A percentile compares a stretch with the other conserved stretches of the same genome.
Conservation (phyloP, 2,888 invertebrate genomes). For the Heterodera filipjevi region DNA sequence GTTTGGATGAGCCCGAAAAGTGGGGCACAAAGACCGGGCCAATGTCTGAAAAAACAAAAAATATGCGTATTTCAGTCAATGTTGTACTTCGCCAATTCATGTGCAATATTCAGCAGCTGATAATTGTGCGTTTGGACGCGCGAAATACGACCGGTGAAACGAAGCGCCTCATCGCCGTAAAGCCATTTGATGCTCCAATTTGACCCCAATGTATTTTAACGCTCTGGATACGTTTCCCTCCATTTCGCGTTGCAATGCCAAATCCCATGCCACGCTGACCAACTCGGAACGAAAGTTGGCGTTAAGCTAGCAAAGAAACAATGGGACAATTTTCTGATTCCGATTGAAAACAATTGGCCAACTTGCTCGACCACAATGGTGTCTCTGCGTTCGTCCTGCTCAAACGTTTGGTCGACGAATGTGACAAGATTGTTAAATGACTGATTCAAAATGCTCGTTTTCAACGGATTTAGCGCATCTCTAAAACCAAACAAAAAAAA, state of each 20-base stretch:
- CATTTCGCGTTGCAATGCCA: slow-evolving; percentile 51
- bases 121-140: slow-evolving; percentile 41
- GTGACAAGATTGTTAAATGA: slow-evolving; percentile 82
- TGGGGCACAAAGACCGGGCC: slow-evolving; percentile 37
- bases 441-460: slow-evolving; percentile 65
- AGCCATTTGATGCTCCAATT: slow-evolving; percentile 40
- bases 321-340: background rate
- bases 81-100: slow-evolving; percentile 39
- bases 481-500: too few relatives aligned
- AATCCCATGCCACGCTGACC: slow-evolving; percentile 57
- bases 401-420: slow-evolving; percentile 76
- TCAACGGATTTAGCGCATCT: slow-evolving; percentile 58
- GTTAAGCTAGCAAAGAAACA: slow-evolving; percentile 41
- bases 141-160: slow-evolving; percentile 46
- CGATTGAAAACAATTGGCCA: background rate
- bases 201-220: slow-evolving; percentile 41
- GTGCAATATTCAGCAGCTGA: slow-evolving; percentile 44
- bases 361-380: slow-evolving; percentile 48
- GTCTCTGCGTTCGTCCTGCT: slow-evolving; percentile 41
- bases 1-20: slow-evolving; percentile 41
- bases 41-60: slow-evolving; percentile 34
- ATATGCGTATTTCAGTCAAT: background rate
- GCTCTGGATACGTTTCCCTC: slow-evolving; percentile 45
- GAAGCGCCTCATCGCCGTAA: slow-evolving; percentile 36
- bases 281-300: slow-evolving; percentile 56